These are phyloP conservation scores for Polyommatus icarus DNA, from an alignment of 2,888 invertebrate genomes.

Conservation along the genomic window DNA sequence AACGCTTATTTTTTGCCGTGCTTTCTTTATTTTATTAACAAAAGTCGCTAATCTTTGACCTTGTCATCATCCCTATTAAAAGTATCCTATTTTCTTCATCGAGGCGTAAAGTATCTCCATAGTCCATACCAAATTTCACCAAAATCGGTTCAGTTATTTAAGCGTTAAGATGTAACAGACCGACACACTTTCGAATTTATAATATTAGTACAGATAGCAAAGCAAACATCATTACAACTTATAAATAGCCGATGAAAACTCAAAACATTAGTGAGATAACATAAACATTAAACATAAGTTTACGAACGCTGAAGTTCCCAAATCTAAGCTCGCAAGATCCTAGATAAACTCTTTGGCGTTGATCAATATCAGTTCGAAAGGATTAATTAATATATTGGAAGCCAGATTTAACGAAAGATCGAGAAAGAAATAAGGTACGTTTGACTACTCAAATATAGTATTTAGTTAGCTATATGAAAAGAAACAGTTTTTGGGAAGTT, in stretches of 20 bases:
- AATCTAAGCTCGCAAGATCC: background rate
- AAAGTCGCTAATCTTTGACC: too few species aligned
- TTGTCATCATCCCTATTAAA: too few species aligned
- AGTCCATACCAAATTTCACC: too few species aligned
- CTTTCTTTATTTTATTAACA: too few species aligned
- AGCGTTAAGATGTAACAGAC: too few species aligned
- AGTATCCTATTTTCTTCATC: too few species aligned
- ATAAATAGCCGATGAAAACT: background rate
- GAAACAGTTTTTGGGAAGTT: background rate
- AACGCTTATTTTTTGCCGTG: too few species aligned
- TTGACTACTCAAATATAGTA: background rate
- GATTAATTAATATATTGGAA: background rate
- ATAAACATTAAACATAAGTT: background rate
- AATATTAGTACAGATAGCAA: background rate
- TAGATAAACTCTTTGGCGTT: background rate
- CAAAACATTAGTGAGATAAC: slow-evolving; percentile 4
- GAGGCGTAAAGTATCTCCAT: too few species aligned
- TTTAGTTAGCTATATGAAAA: background rate
- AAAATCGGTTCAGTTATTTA: too few species aligned
- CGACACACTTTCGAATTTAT: too few species aligned
- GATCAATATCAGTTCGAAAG: background rate
- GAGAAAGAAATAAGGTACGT: background rate
- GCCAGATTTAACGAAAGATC: background rate
- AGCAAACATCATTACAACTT: background rate
- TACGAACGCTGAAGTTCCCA: background rate